Percentiles rank a stretch among this genome's conserved stretches.
Conservation (phyloP, 2,113 vertebrate species). For the Neomonachus schauinslandi region DNA sequence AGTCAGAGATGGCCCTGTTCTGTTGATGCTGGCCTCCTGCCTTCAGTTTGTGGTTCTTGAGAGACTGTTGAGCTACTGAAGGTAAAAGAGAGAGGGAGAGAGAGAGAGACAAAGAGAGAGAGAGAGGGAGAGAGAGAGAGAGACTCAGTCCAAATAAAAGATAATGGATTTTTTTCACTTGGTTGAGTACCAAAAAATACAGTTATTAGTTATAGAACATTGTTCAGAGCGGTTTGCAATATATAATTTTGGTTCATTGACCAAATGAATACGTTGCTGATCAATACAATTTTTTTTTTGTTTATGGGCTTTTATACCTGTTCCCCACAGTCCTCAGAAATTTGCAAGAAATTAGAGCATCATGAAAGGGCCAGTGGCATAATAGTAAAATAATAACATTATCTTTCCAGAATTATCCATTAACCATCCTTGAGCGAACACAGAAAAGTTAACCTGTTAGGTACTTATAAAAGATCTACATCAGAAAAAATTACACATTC, state of each 20-base stretch:
- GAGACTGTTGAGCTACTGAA: background rate
- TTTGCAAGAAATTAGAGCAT: background rate
- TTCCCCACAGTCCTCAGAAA: background rate
- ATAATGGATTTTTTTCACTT: slow-evolving; percentile 35
- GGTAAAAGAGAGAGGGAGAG: background rate
- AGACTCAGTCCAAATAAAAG: slow-evolving; percentile 3
- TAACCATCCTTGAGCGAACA: background rate
- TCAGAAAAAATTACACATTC: background rate
- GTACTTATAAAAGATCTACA: background rate
- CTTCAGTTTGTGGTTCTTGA: slow-evolving; percentile 6
- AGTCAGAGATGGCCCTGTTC: background rate
- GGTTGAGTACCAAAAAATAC: slow-evolving; percentile 14
- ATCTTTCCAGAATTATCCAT: slow-evolving; percentile 44
- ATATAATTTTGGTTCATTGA: slow-evolving; percentile 47
- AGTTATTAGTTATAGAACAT: slow-evolving; percentile 4
- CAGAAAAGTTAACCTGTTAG: background rate
- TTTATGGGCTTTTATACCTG: background rate
- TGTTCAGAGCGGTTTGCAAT: background rate
- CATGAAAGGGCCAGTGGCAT: background rate
- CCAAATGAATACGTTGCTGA: background rate
- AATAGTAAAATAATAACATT: background rate
- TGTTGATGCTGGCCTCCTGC: background rate
- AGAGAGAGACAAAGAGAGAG: background rate
- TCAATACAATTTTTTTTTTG: slow-evolving; percentile 2
- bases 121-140: too few species aligned